These are phyloP conservation scores for Chromoteleia sp. DNA, from an alignment of 2,888 invertebrate species.

Conservation along the genomic window DNA sequence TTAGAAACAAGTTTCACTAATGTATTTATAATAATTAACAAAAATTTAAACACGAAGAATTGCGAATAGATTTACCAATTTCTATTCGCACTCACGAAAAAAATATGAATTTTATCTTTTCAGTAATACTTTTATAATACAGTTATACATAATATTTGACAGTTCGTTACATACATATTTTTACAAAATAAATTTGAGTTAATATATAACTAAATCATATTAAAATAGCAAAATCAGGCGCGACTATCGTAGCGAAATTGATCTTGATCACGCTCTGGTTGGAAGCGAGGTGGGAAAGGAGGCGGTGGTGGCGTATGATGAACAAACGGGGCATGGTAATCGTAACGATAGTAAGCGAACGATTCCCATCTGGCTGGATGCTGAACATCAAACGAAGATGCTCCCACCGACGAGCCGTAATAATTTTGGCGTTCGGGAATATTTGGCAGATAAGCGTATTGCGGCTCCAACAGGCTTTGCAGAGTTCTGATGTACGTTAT, in stretches of 20 bases:
- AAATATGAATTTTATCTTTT: no score
- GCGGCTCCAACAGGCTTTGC: conserved; percentile 87
- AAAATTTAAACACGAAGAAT: no score
- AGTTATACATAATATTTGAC: no score
- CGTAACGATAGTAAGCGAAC: conserved; percentile 82
- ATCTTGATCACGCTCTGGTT: conserved; percentile 66
- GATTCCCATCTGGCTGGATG: conserved; percentile 81
- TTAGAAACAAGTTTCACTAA: no score
- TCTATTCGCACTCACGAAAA: no score
- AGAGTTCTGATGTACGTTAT: conserved; percentile 91
- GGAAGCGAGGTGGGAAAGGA: conserved; percentile 72
- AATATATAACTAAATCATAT: neutral
- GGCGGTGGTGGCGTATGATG: conserved; percentile 74
- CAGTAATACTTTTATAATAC: no score
- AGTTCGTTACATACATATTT: no score
- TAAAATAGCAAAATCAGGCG: conserved; percentile 41
- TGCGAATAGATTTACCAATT: no score
- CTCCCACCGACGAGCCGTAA: conserved; percentile 70
- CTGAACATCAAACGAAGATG: conserved; percentile 76
- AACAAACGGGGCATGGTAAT: conserved; percentile 80
- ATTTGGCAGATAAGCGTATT: conserved; percentile 75
- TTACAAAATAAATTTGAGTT: neutral
- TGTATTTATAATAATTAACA: no score
- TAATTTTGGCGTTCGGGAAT: conserved; percentile 75
- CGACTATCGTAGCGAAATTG: conserved; percentile 67